phyloP scores from a whole-genome alignment of 2,888 invertebrate genomes.

The Gasteruption jaculator region DNA sequence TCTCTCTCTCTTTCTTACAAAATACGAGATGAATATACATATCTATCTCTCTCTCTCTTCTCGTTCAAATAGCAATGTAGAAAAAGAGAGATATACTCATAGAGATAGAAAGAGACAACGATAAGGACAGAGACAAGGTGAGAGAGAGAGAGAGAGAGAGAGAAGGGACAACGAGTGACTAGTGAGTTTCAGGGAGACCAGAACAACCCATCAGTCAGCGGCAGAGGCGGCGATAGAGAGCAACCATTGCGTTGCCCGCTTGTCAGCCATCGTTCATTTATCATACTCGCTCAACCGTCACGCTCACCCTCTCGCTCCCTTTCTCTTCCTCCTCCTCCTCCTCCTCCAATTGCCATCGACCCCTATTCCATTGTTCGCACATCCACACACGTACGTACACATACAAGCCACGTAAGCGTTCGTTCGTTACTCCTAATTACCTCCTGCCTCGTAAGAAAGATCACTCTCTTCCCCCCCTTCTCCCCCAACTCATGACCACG shows the following conservation, averaged over 20 bases:
- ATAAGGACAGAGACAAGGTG: too few species aligned
- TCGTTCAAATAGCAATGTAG: too few species aligned
- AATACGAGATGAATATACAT: too few species aligned
- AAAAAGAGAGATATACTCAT: too few species aligned
- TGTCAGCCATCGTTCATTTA: slow-evolving; percentile 49
- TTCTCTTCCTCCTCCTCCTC: slow-evolving; percentile 9
- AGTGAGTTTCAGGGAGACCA: too few species aligned
- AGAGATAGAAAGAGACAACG: too few species aligned
- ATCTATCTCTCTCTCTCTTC: too few species aligned
- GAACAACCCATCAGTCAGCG: slow-evolving; percentile 21
- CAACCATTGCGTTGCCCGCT: too few species aligned
- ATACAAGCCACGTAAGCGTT: slow-evolving; percentile 31
- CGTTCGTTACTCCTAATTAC: slow-evolving; percentile 46
- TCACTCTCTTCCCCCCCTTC: slow-evolving; percentile 29
- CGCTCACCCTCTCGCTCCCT: slow-evolving; percentile 4
- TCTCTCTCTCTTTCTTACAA: too few species aligned
- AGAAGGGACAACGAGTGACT: too few species aligned
- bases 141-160: too few species aligned
- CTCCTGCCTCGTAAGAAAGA: slow-evolving; percentile 37
- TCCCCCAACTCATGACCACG: too few species aligned
- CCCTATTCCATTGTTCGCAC: slow-evolving; percentile 30
- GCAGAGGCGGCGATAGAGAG: slow-evolving; percentile 39
- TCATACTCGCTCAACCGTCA: slow-evolving; percentile 44
- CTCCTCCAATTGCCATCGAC: neutral
- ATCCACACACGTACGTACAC: slow-evolving; percentile 19